Evolutionary conservation across 2,888 invertebrate species (phyloP).

Genomic region (Pheosia tremula): DNA sequence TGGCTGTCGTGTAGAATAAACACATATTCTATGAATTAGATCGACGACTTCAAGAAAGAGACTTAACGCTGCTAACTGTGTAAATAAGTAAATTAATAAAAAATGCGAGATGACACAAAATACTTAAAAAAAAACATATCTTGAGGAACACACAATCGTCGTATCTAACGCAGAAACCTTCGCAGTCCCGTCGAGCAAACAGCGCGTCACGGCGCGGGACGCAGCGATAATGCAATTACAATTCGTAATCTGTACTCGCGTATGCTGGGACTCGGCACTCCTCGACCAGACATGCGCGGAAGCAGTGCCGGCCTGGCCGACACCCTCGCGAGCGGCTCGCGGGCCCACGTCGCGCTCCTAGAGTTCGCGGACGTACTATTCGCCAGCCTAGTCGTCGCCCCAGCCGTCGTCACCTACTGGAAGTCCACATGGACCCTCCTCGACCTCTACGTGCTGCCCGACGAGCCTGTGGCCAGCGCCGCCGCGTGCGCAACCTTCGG

Average conservation of each 20-base stretch:
- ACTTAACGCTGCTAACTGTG: no score
- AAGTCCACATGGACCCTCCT: constrained; percentile 93
- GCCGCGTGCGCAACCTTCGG: constrained; percentile 89
- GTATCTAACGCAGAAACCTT: constrained; percentile 19
- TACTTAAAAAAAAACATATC: not conserved
- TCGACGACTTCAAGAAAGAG: no score
- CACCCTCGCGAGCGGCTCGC: constrained; percentile 83
- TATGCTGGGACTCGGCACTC: constrained; percentile 59
- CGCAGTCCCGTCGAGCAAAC: constrained; percentile 25
- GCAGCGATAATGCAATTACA: constrained; percentile 78
- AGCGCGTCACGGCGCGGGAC: constrained; percentile 62
- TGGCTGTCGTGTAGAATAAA: no score
- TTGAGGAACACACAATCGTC: not conserved
- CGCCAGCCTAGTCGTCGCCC: constrained; percentile 89
- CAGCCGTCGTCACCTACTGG: constrained; percentile 94
- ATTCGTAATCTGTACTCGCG: constrained; percentile 60
- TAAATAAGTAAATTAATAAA: no score
- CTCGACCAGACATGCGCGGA: constrained; percentile 84
- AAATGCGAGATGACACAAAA: no score
- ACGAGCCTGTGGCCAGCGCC: constrained; percentile 85
- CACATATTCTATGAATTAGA: no score
- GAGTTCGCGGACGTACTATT: constrained; percentile 89
- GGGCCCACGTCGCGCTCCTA: constrained; percentile 80
- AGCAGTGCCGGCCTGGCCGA: constrained; percentile 87
- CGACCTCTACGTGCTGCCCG: constrained; percentile 88